Base-by-base conservation (phyloP, 2,888 invertebrate genomes). In the Microctonus aethiopoides region DNA sequence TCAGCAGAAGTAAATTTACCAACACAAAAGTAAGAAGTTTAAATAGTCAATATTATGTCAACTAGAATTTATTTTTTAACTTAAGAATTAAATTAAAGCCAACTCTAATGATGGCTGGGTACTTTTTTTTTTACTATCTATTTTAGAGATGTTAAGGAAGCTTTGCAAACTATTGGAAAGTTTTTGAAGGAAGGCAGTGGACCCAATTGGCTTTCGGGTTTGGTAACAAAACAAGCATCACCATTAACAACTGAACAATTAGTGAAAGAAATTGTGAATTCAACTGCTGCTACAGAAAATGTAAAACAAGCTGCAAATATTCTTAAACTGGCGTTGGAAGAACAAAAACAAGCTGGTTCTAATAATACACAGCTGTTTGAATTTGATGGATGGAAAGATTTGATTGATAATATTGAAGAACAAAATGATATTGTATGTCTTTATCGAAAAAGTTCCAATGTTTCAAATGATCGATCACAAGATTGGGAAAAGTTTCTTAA, bases 361-460 rank as follows among this genome's bases (percentile, higher is more conserved):
- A 52, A 66, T 16, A 63, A 61, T 9, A 51, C 62, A 10, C 29
- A n/a, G 4, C 41, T 69, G 16, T 64, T 60, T 11, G 57, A 70
- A 9, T 24, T 52, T 24, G 77, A 77, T 3, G 76, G 62, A 52
- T 77, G 74, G 74, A 73, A 73, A 16, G 74, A 73, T 60, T 22
- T 78, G 3, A 63, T 78, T 22, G 64, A 61, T 0, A 73, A 74
- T 24, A 69, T 77, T 22, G 75, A 76, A 46, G 62, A 73, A 13
- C 71, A 78, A 56, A 71, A 78, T 29, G 77, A 78, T 51, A 75
- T 79, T 34, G 74, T 79, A 16, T 79, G 79, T 62, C 68, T 77
- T 0, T 79, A 77, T 67, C 68, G 79, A 5, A 77, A 75, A 51
- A 70, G 64, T 26, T 65, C 41, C 11, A 73, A 77, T 29, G 52